Base-by-base conservation (phyloP, 2,797 vertebrate genomes). In the Pseudotriccus pelzelni region DNA sequence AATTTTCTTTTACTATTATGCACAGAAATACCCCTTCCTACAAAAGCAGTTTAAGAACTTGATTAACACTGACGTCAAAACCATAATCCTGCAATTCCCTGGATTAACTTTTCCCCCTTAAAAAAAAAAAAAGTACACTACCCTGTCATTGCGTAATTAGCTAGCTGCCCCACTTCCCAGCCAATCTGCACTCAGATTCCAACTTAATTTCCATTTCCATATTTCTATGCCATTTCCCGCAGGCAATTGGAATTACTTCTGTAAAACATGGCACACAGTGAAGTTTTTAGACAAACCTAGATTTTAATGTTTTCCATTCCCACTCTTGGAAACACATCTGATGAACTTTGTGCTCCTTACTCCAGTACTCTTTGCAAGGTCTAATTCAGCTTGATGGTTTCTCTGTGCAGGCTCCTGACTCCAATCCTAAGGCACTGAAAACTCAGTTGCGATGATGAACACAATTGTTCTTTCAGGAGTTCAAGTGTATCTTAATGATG, bases 1-100 rank as follows among this genome's bases (percentile, higher is more conserved):
- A 52, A 69, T 84, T 92, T 77, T 78, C 78, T 87, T 87, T 82
- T 49, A 73, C 75, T 53, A 25, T 77, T 96, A 74, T 32, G 24
- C n/a, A 80, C 24, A 85, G 32, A 94, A 82, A 70, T 74, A 82
- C 46, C 28, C 49, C 52, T 74, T 84, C 52, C 34, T 68, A 39
- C 30, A 62, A 80, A 87, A 77, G 64, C 41, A 83, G 34, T 93
- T 89, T 85, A 92, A 85, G 74, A 89, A 80, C 32, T 70, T 60
- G 32, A 92, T 41, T 56, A 95, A 92, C 47, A 84, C 22, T 76
- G 78, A 87, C 8, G 3, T 92, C 89, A 94, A 89, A 92, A 79
- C 20, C 25, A 59, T 93, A 94, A 95, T 84, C 78, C 68, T 87
- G 39, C 25, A 74, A 53, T 86, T 59, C 23, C 32, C 68, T 77